A percentile compares a stretch with the other conserved stretches of the same genome.
Evolutionary conservation across 2,888 invertebrate genomes (phyloP).

Genomic region (Drosophila ochracea): DNA sequence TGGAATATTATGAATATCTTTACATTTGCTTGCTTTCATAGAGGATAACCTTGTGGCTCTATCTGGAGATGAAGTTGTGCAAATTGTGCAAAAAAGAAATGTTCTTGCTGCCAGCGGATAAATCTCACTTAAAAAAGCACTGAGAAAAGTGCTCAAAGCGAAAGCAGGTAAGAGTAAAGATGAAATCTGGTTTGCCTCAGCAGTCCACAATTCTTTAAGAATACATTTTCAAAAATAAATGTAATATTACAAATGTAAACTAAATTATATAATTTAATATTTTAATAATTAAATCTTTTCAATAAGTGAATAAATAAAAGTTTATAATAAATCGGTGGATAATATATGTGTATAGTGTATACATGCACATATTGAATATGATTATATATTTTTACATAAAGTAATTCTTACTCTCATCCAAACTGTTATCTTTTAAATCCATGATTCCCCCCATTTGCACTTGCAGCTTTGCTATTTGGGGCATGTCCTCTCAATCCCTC

Average conservation of each 20-base stretch:
- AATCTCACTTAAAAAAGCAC: not conserved
- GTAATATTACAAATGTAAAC: not conserved
- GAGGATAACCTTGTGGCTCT: slow-evolving; percentile 30
- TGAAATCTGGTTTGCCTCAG: not conserved
- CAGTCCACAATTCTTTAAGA: not conserved
- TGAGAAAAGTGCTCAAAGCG: not conserved
- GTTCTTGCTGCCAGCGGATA: slow-evolving; percentile 8
- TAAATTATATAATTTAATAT: not conserved
- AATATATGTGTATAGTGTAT: not conserved
- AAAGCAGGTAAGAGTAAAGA: not conserved
- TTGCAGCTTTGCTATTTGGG: not conserved
- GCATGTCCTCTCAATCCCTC: not conserved
- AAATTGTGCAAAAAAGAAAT: not conserved
- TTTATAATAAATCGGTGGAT: not conserved
- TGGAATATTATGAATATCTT: slow-evolving; percentile 51
- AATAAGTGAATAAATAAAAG: not conserved
- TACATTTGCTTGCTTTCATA: slow-evolving; percentile 15
- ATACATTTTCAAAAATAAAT: not conserved
- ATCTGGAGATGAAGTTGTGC: slow-evolving; percentile 5
- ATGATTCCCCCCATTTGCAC: not conserved
- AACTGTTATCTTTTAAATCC: not conserved
- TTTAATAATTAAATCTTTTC: not conserved
- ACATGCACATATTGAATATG: not conserved
- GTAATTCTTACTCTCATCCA: not conserved
- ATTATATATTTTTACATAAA: not conserved